Conservation (phyloP, 2,797 vertebrate genomes). For the Anniella stebbinsi region DNA sequence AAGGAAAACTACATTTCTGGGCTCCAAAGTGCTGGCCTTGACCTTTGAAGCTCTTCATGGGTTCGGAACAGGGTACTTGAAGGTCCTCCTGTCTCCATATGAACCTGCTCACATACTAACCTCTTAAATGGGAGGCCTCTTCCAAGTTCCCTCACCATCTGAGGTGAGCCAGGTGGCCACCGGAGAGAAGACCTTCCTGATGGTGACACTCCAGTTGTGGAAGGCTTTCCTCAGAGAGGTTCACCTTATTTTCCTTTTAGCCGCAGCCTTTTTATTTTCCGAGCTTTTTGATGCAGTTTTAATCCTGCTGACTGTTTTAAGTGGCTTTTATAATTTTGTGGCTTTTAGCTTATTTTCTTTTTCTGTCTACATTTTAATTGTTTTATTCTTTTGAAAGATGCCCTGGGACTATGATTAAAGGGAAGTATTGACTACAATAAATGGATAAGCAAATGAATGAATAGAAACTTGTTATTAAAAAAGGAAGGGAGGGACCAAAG, state of each 20-base stretch:
- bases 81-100: no score
- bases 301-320: neutral
- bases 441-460: neutral
- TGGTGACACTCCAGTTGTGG: neutral
- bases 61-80: neutral
- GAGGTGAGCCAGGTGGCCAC: neutral
- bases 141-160: neutral
- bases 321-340: neutral
- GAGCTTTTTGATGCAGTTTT: neutral
- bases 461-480: neutral
- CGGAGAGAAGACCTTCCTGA: neutral
- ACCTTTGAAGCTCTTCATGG: neutral
- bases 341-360: neutral
- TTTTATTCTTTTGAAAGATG: neutral
- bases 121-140: neutral
- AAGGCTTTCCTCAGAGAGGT: neutral
- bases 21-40: neutral
- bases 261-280: neutral
- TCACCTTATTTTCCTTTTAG: neutral
- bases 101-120: neutral
- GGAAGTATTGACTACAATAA: neutral
- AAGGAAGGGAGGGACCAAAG: neutral
- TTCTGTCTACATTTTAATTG: neutral
- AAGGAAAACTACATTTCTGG: neutral
- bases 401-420: neutral